Percentiles rank a stretch among this genome's conserved stretches.
Evolutionary conservation across 1,140 invertebrate genomes (phyloP).

Genomic region (Plectus sambesii): DNA sequence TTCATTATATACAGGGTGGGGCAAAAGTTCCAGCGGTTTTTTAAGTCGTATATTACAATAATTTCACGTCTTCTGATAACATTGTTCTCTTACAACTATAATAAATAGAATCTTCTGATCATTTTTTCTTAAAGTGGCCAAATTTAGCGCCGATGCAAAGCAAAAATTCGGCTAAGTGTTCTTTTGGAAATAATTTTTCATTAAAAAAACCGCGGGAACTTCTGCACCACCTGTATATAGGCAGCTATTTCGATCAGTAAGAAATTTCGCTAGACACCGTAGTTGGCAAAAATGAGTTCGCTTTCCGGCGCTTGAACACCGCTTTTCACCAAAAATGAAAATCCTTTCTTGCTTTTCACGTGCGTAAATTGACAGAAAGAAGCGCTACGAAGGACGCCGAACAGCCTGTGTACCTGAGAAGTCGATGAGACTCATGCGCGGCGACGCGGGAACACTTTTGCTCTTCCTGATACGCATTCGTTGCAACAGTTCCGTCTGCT

Average conservation of each 20-base stretch:
- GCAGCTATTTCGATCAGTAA: background rate
- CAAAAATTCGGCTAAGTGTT: no score
- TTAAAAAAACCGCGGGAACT: no score
- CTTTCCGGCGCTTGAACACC: no score
- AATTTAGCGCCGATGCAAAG: no score
- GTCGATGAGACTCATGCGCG: constrained; percentile 17
- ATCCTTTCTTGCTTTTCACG: constrained; percentile 8
- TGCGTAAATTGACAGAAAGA: background rate
- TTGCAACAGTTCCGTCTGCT: constrained; percentile 18
- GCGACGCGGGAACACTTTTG: constrained; percentile 25
- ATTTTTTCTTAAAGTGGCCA: no score
- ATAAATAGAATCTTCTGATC: no score
- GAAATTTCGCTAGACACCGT: background rate
- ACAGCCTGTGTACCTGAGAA: constrained; percentile 13
- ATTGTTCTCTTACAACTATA: background rate
- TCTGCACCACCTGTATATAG: no score
- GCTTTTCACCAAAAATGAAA: no score
- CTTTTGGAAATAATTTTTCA: no score
- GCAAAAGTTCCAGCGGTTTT: constrained; percentile 1
- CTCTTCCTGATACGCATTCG: constrained; percentile 24
- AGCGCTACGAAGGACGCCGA: background rate
- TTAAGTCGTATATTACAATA: constrained; percentile 28
- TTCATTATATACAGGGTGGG: no score
- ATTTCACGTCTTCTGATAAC: background rate
- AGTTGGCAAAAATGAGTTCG: constrained; percentile 8